A percentile compares a stretch with the other conserved stretches of the same genome.
Conservation (phyloP, 2,113 vertebrate genomes). For the Cricetomys ansorgei region DNA sequence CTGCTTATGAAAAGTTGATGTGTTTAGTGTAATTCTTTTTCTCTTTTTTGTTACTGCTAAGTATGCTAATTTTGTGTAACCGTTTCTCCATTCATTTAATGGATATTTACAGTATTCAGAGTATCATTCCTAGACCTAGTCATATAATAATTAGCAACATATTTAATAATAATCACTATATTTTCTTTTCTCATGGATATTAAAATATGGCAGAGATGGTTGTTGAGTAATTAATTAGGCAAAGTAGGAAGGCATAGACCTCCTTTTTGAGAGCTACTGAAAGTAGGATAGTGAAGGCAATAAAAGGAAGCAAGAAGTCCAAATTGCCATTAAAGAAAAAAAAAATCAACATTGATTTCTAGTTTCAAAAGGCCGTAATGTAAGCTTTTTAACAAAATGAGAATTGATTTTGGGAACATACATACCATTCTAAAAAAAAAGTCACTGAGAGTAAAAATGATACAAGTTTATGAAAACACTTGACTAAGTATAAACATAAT, state of each 20-base stretch:
- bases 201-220: background rate
- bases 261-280: background rate
- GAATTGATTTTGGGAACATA: background rate
- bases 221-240: background rate
- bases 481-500: background rate
- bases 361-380: background rate
- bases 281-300: background rate
- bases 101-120: conserved; percentile 12
- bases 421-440: background rate
- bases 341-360: conserved; percentile 16
- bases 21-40: background rate
- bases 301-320: background rate
- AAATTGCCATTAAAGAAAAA: conserved; percentile 17
- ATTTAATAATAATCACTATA: conserved; percentile 21
- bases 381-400: conserved; percentile 50
- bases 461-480: background rate
- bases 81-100: conserved; percentile 40
- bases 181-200: conserved; percentile 1
- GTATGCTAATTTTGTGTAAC: background rate
- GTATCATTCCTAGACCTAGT: background rate
- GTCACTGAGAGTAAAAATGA: background rate
- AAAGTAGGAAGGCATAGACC: background rate
- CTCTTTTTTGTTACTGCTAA: background rate
- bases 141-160: conserved; percentile 9
- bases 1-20: conserved; percentile 33